Percentiles rank a stretch among this genome's conserved stretches.
Conservation (phyloP, 2,797 vertebrate species). For the Anomalospiza imberbis region DNA sequence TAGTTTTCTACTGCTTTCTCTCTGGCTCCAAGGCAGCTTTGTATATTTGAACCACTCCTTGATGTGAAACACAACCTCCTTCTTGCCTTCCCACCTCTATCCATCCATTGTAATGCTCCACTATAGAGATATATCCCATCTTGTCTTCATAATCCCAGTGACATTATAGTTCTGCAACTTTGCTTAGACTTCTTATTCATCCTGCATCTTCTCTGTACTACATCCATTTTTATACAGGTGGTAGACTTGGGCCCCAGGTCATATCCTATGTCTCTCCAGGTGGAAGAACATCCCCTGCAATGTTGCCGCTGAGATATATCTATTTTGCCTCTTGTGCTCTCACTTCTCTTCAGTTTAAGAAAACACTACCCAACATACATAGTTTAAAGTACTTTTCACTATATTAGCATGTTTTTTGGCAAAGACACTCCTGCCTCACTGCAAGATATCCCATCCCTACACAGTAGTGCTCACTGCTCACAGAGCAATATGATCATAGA, state of each 20-base stretch:
- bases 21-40: neutral
- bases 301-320: neutral
- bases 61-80: neutral
- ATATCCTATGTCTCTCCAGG: neutral
- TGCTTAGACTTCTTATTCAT: neutral
- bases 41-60: neutral
- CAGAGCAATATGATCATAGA: neutral
- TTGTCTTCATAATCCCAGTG: neutral
- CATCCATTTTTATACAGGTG: neutral
- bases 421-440: neutral
- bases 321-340: neutral
- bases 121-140: neutral
- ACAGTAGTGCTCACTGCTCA: neutral
- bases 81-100: neutral
- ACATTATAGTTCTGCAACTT: neutral
- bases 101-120: neutral
- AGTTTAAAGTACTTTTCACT: neutral
- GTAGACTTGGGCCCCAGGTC: neutral
- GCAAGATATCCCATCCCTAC: neutral
- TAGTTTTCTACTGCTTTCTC: neutral
- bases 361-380: accelerated
- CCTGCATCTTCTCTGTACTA: neutral
- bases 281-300: neutral
- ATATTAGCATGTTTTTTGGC: neutral
- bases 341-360: neutral